Percentiles rank a stretch among this genome's conserved stretches.
Conservation (phyloP, 2,888 invertebrate species). For the Rhorus exstirpatorius region DNA sequence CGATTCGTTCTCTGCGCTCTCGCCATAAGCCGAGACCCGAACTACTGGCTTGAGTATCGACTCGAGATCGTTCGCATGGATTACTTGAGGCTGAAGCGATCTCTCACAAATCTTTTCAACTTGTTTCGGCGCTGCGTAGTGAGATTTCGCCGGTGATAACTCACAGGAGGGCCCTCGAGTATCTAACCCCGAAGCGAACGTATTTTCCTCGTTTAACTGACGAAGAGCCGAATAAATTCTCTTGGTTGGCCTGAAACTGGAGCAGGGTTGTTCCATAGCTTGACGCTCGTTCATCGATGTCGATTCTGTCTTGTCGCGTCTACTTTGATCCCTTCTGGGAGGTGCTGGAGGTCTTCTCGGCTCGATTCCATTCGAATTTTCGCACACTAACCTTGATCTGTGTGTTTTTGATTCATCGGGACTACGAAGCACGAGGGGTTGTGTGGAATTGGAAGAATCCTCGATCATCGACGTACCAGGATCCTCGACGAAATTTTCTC, state of each 20-base stretch:
- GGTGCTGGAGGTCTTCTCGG: slow-evolving; percentile 75
- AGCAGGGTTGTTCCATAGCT: slow-evolving; percentile 70
- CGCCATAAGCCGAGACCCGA: slow-evolving; percentile 80
- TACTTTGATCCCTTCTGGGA: slow-evolving; percentile 79
- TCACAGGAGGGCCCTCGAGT: slow-evolving; percentile 50
- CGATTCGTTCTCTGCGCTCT: slow-evolving; percentile 55
- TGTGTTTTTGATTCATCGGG: slow-evolving; percentile 34
- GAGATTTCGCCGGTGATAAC: slow-evolving; percentile 68
- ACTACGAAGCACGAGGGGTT: slow-evolving; percentile 4
- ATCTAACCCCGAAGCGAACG: slow-evolving; percentile 52
- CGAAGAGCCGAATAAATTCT: slow-evolving; percentile 74
- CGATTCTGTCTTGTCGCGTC: slow-evolving; percentile 70
- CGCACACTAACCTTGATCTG: slow-evolving; percentile 25
- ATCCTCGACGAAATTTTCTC: slow-evolving; percentile 12
- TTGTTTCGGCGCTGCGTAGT: slow-evolving; percentile 76
- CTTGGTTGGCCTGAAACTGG: slow-evolving; percentile 80
- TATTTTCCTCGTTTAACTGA: slow-evolving; percentile 73
- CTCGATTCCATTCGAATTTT: slow-evolving; percentile 64
- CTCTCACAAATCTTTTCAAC: slow-evolving; percentile 81
- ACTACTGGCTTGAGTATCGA: slow-evolving; percentile 77
- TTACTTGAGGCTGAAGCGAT: slow-evolving; percentile 78
- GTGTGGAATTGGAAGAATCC: slow-evolving; percentile 7
- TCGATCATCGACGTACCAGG: slow-evolving; percentile 7
- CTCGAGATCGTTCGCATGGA: slow-evolving; percentile 81
- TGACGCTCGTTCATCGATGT: slow-evolving; percentile 33